A percentile compares a stretch with the other conserved stretches of the same genome.
Evolutionary conservation across 1,140 invertebrate species (phyloP).

Genomic region (Portunus trituberculatus): DNA sequence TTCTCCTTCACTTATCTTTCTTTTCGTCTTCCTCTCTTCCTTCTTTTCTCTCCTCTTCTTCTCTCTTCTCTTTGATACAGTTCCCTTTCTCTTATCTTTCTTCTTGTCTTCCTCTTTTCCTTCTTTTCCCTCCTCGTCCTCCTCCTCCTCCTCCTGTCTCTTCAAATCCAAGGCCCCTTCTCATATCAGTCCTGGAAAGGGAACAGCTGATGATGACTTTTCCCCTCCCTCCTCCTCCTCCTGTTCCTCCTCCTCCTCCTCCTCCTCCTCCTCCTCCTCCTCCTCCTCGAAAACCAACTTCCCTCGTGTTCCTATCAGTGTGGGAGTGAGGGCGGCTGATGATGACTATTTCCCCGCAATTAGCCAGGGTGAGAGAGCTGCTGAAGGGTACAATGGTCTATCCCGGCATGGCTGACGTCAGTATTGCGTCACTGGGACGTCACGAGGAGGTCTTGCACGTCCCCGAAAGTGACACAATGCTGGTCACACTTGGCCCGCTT

Average conservation of each 20-base stretch:
- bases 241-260: background rate
- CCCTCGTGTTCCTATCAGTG: background rate
- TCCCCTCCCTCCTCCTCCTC: background rate
- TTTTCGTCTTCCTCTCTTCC: background rate
- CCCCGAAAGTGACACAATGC: too few relatives aligned
- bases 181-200: too few relatives aligned
- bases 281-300: background rate
- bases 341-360: background rate
- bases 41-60: background rate
- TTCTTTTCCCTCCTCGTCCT: too few relatives aligned
- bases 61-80: background rate
- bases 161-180: too few relatives aligned
- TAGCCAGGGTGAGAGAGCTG: background rate
- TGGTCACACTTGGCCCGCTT: too few relatives aligned
- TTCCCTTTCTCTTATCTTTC: background rate
- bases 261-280: slow-evolving; percentile 28
- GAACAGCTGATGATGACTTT: too few relatives aligned
- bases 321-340: background rate
- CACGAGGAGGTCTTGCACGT: background rate
- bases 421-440: background rate
- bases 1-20: background rate
- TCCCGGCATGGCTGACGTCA: background rate
- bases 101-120: background rate
- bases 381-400: background rate
- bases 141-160: too few relatives aligned